Evolutionary conservation across 2,113 vertebrate species (phyloP), one percentile per base, ranked within the genome.

Genomic region (Nibea albiflora): DNA sequence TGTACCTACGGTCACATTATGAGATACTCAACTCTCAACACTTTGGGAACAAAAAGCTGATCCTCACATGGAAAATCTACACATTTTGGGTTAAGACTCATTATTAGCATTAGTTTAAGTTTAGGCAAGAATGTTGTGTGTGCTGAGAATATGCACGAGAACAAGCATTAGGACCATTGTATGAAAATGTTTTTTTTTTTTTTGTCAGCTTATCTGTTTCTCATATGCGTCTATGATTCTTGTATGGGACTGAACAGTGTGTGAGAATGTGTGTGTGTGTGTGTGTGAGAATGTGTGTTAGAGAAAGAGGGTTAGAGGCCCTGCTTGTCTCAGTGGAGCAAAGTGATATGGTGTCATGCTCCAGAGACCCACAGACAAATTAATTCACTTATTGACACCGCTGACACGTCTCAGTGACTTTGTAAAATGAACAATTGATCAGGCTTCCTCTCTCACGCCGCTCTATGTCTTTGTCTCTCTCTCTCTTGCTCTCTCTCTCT

Each of bases 351-450:
- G 82, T 93, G 92, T 94, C 92, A 92, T 94, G 94, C 94, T 94
- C 93, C 69, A 88, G 90, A 94, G 94, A 90, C 54, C 67, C 92
- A 93, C 90, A 95, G 91, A 95, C 94, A 94, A 95, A 94, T 94
- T 95, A 95, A 96, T 97, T 96, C 94, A 95, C 93, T 95, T 95
- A 95, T 96, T 96, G 96, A 96, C 94, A 96, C 95, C 87, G 91
- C 94, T 95, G 95, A 95, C 96, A 96, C 88, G 89, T 95, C 95
- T 95, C 94, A 93, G 89, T 95, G 95, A 95, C 96, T 97, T 96
- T 96, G 94, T 96, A 95, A 96, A 97, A 98, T 97, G 96, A 97
- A 96, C 96, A 96, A 96, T 97, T 96, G 97, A 97, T 97, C 96
- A 95, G 92, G 77, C 89, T 83, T 86, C 72, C 87, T 88, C 85